Percentiles rank a stretch among this genome's conserved stretches.
These are phyloP conservation scores for Temnothorax ravouxi DNA, from an alignment of 2,888 invertebrate genomes.

Conservation along the genomic window DNA sequence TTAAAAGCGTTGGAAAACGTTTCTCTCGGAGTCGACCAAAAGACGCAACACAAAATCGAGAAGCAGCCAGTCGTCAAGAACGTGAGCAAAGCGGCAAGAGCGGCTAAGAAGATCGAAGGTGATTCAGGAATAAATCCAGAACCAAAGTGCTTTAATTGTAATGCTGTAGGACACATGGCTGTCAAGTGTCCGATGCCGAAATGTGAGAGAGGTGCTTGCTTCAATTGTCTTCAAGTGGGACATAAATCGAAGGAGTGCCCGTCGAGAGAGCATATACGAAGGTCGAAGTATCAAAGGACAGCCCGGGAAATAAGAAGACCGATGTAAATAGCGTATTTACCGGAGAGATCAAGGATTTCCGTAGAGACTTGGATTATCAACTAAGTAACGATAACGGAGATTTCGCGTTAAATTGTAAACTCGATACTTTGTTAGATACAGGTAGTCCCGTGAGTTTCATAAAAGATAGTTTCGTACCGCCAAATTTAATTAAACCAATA, in stretches of 20 bases:
- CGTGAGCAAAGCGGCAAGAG: fast-evolving
- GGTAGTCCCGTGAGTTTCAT: not conserved
- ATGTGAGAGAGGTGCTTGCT: not conserved
- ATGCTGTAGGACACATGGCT: not conserved
- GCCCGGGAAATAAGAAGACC: not conserved
- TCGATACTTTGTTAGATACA: not conserved
- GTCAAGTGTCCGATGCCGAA: not conserved
- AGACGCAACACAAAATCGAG: fast-evolving
- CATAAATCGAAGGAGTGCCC: not conserved
- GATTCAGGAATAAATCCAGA: not conserved
- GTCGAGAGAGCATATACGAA: fast-evolving
- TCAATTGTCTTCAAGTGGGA: not conserved
- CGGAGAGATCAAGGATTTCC: not conserved
- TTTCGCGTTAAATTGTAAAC: too few relatives aligned
- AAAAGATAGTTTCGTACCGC: not conserved
- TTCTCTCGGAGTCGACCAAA: not conserved
- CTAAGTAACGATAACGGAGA: too few relatives aligned
- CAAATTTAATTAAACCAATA: not conserved
- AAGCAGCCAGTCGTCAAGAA: not conserved
- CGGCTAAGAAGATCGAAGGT: not conserved
- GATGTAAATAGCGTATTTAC: not conserved
- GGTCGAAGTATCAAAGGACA: too few relatives aligned
- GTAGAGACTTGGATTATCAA: not conserved
- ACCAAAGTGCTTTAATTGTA: not conserved
- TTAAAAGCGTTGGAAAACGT: not conserved